phyloP scores from a whole-genome alignment of 2,888 invertebrate species.

The Sesia apiformis region DNA sequence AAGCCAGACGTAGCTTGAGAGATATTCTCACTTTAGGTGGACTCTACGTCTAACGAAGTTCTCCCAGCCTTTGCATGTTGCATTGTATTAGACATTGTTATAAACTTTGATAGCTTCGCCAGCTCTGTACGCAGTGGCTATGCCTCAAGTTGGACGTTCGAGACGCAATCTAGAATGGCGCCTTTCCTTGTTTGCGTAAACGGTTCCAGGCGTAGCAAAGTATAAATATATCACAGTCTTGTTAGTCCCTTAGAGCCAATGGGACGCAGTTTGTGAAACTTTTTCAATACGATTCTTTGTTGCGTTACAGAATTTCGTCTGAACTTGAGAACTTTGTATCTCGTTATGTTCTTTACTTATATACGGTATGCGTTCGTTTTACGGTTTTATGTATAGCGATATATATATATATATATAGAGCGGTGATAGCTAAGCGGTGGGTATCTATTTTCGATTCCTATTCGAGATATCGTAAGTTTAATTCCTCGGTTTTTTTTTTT shows the following conservation, averaged over 20 bases:
- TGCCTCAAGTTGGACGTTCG: conserved; percentile 21
- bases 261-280: not conserved
- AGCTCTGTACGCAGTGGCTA: conserved; percentile 29
- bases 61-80: conserved; percentile 31
- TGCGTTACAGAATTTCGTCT: too few species aligned
- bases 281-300: not conserved
- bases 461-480: too few species aligned
- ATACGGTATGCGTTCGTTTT: too few species aligned
- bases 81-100: conserved; percentile 46
- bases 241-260: not conserved
- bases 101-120: conserved; percentile 53
- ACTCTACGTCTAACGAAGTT: conserved; percentile 23
- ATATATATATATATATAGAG: too few species aligned
- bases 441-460: too few species aligned
- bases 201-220: not conserved
- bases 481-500: too few species aligned
- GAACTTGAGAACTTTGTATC: too few species aligned
- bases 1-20: not conserved
- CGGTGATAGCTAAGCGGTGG: too few species aligned
- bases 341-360: too few species aligned
- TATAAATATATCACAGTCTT: not conserved
- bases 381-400: too few species aligned
- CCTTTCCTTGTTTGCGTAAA: not conserved
- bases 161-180: conserved; percentile 27
- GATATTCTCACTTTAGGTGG: not conserved